These are phyloP conservation scores for Miichthys miiuy DNA, from an alignment of 2,797 vertebrate species.

Conservation along the genomic window DNA sequence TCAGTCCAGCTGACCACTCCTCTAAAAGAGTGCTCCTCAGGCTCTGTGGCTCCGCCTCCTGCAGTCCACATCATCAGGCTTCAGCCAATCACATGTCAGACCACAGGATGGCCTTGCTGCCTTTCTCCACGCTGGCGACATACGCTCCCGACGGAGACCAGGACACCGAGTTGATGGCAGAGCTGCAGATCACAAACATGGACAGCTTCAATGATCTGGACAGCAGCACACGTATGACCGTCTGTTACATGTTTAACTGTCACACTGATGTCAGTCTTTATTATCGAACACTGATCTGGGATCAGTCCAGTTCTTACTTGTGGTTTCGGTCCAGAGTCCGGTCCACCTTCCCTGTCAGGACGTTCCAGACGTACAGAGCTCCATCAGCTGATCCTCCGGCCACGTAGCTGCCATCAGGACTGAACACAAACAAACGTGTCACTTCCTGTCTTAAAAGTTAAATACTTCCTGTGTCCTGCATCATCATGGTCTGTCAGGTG, in stretches of 20 bases:
- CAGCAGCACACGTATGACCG: too few species aligned
- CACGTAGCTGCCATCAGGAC: constrained; percentile 93
- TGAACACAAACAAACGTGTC: constrained; percentile 55
- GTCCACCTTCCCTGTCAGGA: constrained; percentile 93
- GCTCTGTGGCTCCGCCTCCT: background rate
- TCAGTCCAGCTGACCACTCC: background rate
- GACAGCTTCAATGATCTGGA: too few species aligned
- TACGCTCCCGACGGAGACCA: constrained; percentile 93
- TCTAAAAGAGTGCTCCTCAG: background rate
- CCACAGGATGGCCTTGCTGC: constrained; percentile 94
- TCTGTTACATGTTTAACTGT: too few species aligned
- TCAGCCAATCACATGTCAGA: constrained; percentile 88
- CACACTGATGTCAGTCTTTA: too few species aligned
- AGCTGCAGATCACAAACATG: constrained; percentile 80
- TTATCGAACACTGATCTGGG: too few species aligned
- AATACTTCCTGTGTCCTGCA: too few species aligned
- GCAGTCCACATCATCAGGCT: background rate
- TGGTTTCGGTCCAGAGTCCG: constrained; percentile 91
- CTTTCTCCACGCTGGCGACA: constrained; percentile 95
- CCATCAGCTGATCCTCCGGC: constrained; percentile 94
- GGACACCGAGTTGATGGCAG: constrained; percentile 92
- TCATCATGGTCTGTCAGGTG: background rate
- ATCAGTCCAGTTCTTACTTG: constrained; percentile 82
- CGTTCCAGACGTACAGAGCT: constrained; percentile 92
- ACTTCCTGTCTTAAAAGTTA: background rate